A percentile compares a stretch with the other conserved stretches of the same genome.
These are phyloP conservation scores for Drosophila albomicans DNA, from an alignment of 1,140 invertebrate species.

Conservation along the genomic window DNA sequence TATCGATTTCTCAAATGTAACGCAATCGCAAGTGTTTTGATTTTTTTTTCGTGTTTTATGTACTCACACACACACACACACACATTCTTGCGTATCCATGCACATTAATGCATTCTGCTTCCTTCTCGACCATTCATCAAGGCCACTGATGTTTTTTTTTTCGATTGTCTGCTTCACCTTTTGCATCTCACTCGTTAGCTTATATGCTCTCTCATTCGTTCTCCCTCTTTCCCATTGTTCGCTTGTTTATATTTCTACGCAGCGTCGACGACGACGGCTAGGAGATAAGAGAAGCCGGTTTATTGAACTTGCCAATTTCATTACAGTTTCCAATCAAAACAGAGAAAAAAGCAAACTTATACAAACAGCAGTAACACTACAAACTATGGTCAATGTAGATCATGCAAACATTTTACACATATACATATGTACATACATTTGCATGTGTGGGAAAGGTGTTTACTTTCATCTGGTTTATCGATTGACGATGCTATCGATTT, in stretches of 20 bases:
- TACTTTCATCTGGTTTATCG: slow-evolving; percentile 12
- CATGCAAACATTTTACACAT: background rate
- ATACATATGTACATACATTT: background rate
- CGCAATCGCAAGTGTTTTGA: slow-evolving; percentile 70
- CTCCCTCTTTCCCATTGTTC: slow-evolving; percentile 11
- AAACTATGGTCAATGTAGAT: slow-evolving; percentile 18
- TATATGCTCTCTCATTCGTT: slow-evolving; percentile 3
- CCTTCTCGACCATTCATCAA: slow-evolving; percentile 45
- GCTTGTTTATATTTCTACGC: slow-evolving; percentile 66
- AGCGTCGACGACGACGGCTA: slow-evolving; percentile 11
- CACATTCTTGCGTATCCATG: background rate
- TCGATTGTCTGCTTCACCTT: slow-evolving; percentile 40
- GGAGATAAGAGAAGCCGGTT: slow-evolving; percentile 64
- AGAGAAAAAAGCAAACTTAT: slow-evolving; percentile 12
- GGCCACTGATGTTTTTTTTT: slow-evolving; percentile 66
- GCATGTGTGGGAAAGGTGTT: slow-evolving; percentile 12
- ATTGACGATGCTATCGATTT: background rate
- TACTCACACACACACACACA: slow-evolving; percentile 2
- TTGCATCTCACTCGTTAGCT: slow-evolving; percentile 32
- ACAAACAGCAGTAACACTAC: slow-evolving; percentile 14
- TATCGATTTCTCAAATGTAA: slow-evolving; percentile 77
- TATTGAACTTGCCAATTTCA: slow-evolving; percentile 74
- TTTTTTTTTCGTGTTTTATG: slow-evolving; percentile 30
- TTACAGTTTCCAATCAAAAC: slow-evolving; percentile 42
- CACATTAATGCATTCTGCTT: slow-evolving; percentile 38